Evolutionary conservation across 2,888 invertebrate species (phyloP).

Genomic region (Drosophila anomalata): DNA sequence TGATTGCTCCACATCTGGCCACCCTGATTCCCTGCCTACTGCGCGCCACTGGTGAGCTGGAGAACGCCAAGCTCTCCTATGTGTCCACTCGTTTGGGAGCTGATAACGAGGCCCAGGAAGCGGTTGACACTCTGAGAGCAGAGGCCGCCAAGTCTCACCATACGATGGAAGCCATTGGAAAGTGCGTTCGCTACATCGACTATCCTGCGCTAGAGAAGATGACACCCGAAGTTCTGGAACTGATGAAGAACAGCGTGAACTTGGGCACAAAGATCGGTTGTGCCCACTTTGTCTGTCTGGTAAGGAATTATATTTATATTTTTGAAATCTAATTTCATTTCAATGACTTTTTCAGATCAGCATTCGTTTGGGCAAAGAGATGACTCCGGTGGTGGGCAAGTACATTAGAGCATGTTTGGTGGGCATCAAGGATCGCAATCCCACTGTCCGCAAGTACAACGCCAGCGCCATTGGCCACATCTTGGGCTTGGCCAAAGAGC

Average conservation of each 20-base stretch:
- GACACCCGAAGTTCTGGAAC: constrained; percentile 91
- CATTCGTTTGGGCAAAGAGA: constrained; percentile 85
- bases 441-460: constrained; percentile 92
- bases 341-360: constrained; percentile 69
- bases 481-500: constrained; percentile 90
- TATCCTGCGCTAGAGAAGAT: constrained; percentile 90
- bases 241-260: constrained; percentile 91
- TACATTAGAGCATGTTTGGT: constrained; percentile 86
- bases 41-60: constrained; percentile 94
- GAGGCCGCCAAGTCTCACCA: constrained; percentile 93
- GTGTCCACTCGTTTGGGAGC: constrained; percentile 89
- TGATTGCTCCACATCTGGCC: constrained; percentile 92
- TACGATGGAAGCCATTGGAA: constrained; percentile 93
- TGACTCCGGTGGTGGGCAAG: constrained; percentile 86
- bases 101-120: constrained; percentile 89
- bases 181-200: constrained; percentile 90
- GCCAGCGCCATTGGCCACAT: constrained; percentile 94
- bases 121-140: constrained; percentile 91
- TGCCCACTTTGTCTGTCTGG: constrained; percentile 90
- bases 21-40: constrained; percentile 92
- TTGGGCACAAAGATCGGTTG: constrained; percentile 93
- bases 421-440: constrained; percentile 93
- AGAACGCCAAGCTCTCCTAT: constrained; percentile 91
- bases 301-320: constrained; percentile 81
- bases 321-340: not conserved